Conservation (phyloP, 2,797 vertebrate genomes). For the Loriculus beryllinus region DNA sequence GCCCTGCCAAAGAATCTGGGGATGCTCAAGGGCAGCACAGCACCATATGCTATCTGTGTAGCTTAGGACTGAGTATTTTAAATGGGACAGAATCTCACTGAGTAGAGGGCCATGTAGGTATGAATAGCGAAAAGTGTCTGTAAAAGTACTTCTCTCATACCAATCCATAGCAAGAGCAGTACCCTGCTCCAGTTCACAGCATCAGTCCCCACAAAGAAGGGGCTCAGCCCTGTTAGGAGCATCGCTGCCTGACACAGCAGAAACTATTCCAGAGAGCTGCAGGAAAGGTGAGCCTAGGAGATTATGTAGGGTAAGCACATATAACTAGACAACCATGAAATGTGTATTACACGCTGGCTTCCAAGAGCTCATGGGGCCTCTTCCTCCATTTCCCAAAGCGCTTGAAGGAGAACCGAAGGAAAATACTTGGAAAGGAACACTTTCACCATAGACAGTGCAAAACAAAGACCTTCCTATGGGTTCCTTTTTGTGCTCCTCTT, state of each 20-base stretch:
- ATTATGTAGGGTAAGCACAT: slow-evolving; percentile 15
- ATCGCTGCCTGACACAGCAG: not conserved
- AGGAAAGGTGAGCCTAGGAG: slow-evolving; percentile 52
- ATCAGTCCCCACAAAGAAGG: not conserved
- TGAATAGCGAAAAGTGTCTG: not conserved
- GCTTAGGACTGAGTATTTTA: not conserved
- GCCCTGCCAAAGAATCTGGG: not conserved
- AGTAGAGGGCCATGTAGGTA: not conserved
- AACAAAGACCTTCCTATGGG: not conserved
- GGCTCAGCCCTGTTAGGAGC: not conserved
- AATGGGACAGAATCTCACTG: not conserved
- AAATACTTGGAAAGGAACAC: not conserved
- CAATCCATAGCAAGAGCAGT: not conserved
- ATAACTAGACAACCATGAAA: slow-evolving; percentile 64
- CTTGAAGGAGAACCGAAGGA: not conserved
- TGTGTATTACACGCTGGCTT: slow-evolving; percentile 57
- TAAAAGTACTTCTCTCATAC: not conserved
- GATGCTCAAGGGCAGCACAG: not conserved
- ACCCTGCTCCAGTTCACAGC: not conserved
- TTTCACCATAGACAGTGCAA: not conserved
- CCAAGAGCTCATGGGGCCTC: not conserved
- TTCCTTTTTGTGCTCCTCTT: not conserved
- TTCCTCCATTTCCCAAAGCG: slow-evolving; percentile 28
- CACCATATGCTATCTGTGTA: not conserved
- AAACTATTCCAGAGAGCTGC: not conserved